Conservation (phyloP, 1,140 invertebrate genomes). For the Theocolax elegans region DNA sequence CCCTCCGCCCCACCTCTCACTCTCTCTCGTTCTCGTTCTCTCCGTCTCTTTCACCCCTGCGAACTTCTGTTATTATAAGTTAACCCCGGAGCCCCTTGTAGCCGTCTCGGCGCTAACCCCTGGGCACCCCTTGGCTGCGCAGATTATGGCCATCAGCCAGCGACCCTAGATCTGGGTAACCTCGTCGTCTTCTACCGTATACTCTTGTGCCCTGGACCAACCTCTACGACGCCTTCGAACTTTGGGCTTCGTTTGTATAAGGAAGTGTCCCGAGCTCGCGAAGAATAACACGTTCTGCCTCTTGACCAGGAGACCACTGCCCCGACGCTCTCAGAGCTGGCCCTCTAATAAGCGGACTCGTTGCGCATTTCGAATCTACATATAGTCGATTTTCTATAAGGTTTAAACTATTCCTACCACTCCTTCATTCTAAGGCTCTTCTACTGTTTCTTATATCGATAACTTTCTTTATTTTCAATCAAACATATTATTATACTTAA, state of each 20-base stretch:
- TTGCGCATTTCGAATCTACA: conserved; percentile 15
- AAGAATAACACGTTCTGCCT: conserved; percentile 65
- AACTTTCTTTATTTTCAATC: too few species aligned
- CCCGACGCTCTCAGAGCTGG: not conserved
- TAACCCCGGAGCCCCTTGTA: conserved; percentile 54
- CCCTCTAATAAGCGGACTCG: conserved; percentile 35
- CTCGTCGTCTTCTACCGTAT: too few species aligned
- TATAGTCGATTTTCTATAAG: not conserved
- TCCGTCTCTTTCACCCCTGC: conserved; percentile 60
- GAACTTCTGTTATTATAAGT: conserved; percentile 69
- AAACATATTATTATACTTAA: too few species aligned
- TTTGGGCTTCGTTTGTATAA: conserved; percentile 62
- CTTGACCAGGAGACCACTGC: conserved; percentile 49
- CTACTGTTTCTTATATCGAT: too few species aligned
- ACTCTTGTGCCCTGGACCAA: not conserved
- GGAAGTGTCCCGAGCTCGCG: conserved; percentile 56
- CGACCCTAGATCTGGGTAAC: conserved; percentile 62
- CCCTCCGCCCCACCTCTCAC: conserved; percentile 60
- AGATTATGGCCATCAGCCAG: conserved; percentile 67
- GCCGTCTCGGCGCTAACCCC: conserved; percentile 36
- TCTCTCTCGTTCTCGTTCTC: conserved; percentile 47
- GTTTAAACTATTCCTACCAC: too few species aligned
- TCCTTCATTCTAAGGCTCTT: too few species aligned
- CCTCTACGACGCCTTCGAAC: conserved; percentile 47
- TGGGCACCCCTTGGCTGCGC: conserved; percentile 30